These are phyloP conservation scores for Pterocles gutturalis DNA, from an alignment of 2,113 vertebrate species.

Conservation along the genomic window DNA sequence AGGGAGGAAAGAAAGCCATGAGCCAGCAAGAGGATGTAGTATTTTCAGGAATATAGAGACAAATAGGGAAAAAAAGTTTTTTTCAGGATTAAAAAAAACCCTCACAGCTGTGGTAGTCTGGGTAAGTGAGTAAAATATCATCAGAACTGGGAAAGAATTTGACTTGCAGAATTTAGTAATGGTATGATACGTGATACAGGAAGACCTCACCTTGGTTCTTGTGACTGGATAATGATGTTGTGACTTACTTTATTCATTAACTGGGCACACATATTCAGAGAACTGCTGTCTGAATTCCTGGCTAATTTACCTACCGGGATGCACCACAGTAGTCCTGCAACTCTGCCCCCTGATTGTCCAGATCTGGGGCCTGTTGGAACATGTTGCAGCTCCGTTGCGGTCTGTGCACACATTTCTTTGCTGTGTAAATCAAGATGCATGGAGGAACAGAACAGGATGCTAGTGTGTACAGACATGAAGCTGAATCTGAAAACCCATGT, in stretches of 20 bases:
- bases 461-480: neutral
- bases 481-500: neutral
- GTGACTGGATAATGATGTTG: neutral
- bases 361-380: neutral
- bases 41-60: neutral
- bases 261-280: neutral
- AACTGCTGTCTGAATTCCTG: neutral
- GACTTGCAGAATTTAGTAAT: neutral
- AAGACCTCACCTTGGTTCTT: neutral
- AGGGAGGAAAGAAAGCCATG: neutral
- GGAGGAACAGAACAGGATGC: neutral
- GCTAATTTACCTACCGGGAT: neutral
- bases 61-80: neutral
- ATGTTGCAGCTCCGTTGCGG: neutral
- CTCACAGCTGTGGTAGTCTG: neutral
- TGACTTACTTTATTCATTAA: neutral
- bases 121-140: neutral
- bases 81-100: neutral
- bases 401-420: neutral
- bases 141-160: neutral
- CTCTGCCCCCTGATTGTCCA: neutral
- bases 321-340: neutral
- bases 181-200: neutral
- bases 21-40: neutral
- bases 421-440: neutral